Evolutionary conservation across 2,113 vertebrate genomes (phyloP).

Genomic region (Aphelocoma coerulescens): DNA sequence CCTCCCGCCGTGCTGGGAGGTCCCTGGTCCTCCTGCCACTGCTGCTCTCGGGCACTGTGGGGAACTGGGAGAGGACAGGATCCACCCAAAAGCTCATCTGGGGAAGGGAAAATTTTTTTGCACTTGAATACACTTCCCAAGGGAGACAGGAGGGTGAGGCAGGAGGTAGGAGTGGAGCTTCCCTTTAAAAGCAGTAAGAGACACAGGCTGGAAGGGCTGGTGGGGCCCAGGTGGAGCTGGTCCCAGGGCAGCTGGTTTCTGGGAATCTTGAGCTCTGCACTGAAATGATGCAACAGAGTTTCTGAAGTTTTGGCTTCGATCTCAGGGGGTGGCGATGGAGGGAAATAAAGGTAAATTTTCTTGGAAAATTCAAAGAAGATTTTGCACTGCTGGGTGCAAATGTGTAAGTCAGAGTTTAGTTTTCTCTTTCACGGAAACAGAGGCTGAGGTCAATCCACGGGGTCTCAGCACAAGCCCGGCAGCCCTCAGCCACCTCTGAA

Average conservation of each 20-base stretch:
- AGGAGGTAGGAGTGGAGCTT: not conserved
- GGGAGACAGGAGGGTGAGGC: not conserved
- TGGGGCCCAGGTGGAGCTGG: not conserved
- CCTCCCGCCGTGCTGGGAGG: not conserved
- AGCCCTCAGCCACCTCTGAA: not conserved
- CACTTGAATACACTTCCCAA: not conserved
- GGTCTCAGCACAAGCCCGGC: not conserved
- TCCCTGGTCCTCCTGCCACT: not conserved
- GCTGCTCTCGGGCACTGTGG: rapidly evolving
- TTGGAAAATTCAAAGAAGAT: not conserved
- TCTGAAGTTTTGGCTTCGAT: not conserved
- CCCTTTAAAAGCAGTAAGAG: not conserved
- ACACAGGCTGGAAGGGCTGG: rapidly evolving
- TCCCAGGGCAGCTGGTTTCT: not conserved
- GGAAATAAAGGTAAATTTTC: not conserved
- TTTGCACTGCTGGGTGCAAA: not conserved
- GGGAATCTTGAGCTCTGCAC: not conserved
- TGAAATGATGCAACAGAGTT: not conserved
- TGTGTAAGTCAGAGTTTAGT: not conserved
- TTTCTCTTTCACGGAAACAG: not conserved
- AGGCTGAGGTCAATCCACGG: not conserved
- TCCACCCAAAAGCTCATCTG: not conserved
- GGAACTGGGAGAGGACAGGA: not conserved
- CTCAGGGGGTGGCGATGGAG: rapidly evolving
- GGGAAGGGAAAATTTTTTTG: not conserved